Conservation (phyloP, 2,888 invertebrate species). For the Endotricha flammealis region DNA sequence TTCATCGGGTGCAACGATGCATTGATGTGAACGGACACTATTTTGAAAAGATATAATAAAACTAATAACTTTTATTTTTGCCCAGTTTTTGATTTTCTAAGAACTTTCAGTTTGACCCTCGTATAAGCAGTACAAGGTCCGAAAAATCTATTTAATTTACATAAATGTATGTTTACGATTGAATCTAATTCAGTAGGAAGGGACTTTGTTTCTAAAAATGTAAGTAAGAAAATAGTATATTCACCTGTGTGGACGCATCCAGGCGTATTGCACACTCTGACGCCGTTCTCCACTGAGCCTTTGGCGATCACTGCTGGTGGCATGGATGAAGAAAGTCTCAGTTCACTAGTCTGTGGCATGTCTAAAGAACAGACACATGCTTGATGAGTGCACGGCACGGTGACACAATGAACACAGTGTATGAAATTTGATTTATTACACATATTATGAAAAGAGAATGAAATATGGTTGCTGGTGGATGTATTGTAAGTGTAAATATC, state of each 20-base stretch:
- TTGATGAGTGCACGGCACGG: conserved; percentile 19
- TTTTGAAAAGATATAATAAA: too few relatives aligned
- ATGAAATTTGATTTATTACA: too few relatives aligned
- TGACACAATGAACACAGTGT: background rate
- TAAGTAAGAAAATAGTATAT: background rate
- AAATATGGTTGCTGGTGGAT: conserved; percentile 10
- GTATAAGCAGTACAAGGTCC: too few relatives aligned
- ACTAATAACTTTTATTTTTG: too few relatives aligned
- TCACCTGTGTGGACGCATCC: conserved; percentile 89
- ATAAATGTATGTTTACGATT: too few relatives aligned
- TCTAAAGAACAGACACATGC: conserved; percentile 48
- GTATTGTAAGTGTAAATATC: conserved; percentile 10
- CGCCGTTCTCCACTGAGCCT: conserved; percentile 36
- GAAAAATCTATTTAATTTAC: too few relatives aligned
- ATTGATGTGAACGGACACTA: too few relatives aligned
- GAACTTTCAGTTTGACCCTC: too few relatives aligned
- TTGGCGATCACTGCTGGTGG: conserved; percentile 52
- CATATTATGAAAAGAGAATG: conserved; percentile 1
- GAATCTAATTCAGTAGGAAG: too few relatives aligned
- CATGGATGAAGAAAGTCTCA: conserved; percentile 60
- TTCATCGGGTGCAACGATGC: too few relatives aligned
- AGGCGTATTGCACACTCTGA: conserved; percentile 81
- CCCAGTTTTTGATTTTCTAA: too few relatives aligned
- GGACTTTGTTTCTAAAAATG: background rate
- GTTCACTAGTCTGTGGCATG: conserved; percentile 70